phyloP scores from a whole-genome alignment of 2,888 invertebrate species.

The Hirtodrosophila histrioides region DNA sequence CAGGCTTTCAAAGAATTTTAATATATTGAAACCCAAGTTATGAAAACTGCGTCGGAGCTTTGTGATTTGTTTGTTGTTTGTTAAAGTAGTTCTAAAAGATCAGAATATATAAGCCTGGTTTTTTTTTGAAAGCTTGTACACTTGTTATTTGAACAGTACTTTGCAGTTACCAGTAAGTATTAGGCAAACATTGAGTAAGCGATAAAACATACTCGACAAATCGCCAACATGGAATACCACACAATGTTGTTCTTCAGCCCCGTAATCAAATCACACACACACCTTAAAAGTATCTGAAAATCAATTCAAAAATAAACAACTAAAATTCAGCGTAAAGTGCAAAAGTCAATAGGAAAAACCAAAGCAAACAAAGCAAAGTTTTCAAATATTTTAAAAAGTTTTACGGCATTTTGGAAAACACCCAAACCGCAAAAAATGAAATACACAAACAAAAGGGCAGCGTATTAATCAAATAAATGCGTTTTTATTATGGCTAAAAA shows the following conservation, averaged over 20 bases:
- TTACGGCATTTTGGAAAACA: constrained; percentile 8
- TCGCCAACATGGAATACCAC: neutral
- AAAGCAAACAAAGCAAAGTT: constrained; percentile 26
- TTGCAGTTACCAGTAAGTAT: no score
- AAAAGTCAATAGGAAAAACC: constrained; percentile 40
- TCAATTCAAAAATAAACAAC: constrained; percentile 28
- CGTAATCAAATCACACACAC: constrained; percentile 19
- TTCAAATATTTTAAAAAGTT: constrained; percentile 48
- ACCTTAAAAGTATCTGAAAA: constrained; percentile 17
- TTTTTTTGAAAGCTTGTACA: no score
- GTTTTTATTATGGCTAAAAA: constrained; percentile 58
- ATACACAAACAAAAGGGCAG: constrained; percentile 7
- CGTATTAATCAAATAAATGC: constrained; percentile 69
- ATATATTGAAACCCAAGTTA: no score
- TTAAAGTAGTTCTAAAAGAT: no score
- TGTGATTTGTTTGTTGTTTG: no score
- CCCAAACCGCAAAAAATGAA: neutral
- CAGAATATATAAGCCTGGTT: no score
- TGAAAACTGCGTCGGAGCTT: no score
- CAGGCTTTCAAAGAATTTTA: no score
- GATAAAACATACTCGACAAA: neutral
- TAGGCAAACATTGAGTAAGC: neutral
- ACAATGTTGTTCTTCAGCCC: neutral
- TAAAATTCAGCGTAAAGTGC: constrained; percentile 29
- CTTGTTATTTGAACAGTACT: no score